Percentiles rank a stretch among this genome's conserved stretches.
phyloP scores from a whole-genome alignment of 2,888 invertebrate species.

The Cerceris rybyensis region DNA sequence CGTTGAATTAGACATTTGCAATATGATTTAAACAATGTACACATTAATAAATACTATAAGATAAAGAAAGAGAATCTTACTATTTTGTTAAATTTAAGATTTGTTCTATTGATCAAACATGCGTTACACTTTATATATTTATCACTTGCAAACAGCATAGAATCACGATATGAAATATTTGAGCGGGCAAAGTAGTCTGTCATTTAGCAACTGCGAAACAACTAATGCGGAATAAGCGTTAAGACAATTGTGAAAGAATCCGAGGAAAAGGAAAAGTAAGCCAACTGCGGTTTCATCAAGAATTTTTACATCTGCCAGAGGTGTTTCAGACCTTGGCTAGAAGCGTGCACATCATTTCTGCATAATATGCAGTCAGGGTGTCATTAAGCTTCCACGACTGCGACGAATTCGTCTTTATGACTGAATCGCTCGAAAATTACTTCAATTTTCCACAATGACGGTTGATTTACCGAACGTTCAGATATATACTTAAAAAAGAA shows the following conservation, averaged over 20 bases:
- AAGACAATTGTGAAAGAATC: neutral
- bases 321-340: conserved; percentile 30
- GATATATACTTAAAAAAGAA: too few relatives aligned
- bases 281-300: conserved; percentile 25
- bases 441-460: neutral
- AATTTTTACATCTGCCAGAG: conserved; percentile 16
- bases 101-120: too few relatives aligned
- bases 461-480: too few relatives aligned
- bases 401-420: neutral
- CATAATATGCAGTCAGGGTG: conserved; percentile 24
- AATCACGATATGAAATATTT: too few relatives aligned
- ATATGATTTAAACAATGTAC: too few relatives aligned
- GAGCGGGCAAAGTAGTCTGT: too few relatives aligned
- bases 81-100: too few relatives aligned
- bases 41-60: too few relatives aligned
- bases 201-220: neutral
- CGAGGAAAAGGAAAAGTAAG: neutral
- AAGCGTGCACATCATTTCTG: conserved; percentile 27
- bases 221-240: neutral
- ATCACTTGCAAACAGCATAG: too few relatives aligned
- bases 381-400: conserved; percentile 33
- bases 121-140: too few relatives aligned
- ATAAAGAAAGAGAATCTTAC: too few relatives aligned
- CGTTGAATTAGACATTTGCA: too few relatives aligned
- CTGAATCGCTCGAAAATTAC: conserved; percentile 12